These are phyloP conservation scores for Eidolon dupreanum DNA, from an alignment of 2,797 vertebrate genomes.

Conservation along the genomic window DNA sequence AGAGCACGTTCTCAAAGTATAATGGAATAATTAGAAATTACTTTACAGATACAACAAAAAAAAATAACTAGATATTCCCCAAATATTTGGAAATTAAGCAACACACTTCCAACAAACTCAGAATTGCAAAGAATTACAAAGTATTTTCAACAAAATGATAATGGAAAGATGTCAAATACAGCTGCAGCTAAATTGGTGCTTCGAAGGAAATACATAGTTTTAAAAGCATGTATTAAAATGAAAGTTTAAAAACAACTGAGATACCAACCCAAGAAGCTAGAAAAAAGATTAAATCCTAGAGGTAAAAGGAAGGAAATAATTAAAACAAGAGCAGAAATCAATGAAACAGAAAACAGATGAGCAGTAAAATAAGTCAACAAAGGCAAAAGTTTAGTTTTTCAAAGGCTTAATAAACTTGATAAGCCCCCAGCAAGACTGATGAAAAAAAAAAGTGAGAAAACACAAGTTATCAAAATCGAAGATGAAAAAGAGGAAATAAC, in stretches of 20 bases:
- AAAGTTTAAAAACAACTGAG: not conserved
- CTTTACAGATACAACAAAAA: not conserved
- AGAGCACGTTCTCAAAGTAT: not conserved
- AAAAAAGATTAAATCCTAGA: not conserved
- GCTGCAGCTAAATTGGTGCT: not conserved
- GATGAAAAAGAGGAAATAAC: not conserved
- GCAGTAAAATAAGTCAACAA: not conserved
- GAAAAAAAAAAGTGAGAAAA: not conserved
- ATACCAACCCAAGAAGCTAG: not conserved
- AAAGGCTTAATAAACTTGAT: not conserved
- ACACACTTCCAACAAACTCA: not conserved
- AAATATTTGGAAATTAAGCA: slow-evolving; percentile 22
- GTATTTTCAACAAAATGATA: not conserved
- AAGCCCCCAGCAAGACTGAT: not conserved
- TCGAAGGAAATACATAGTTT: not conserved
- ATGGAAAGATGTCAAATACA: not conserved
- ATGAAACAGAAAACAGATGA: not conserved
- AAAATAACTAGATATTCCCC: not conserved
- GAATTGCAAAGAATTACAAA: not conserved
- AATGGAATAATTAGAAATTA: not conserved
- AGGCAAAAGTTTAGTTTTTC: not conserved
- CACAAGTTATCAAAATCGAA: not conserved
- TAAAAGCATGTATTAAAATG: not conserved
- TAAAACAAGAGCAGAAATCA: not conserved
- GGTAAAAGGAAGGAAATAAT: not conserved